Evolutionary conservation across 2,888 invertebrate species (phyloP), one percentile per base, ranked within the genome.

Genomic region (Tineola bisselliella): DNA sequence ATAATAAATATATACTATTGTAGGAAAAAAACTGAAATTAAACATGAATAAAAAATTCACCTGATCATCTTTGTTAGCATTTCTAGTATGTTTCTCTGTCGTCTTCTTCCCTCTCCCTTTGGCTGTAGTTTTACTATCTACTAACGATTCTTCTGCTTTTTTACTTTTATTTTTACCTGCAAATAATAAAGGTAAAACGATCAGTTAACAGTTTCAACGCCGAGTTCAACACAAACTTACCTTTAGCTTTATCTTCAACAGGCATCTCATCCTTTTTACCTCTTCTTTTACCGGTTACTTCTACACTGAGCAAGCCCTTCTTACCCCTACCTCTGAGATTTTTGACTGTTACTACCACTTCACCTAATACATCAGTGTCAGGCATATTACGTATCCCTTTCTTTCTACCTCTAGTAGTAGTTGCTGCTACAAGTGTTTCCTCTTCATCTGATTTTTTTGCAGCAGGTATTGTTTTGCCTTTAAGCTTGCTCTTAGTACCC

Each of bases 141-240:
- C 52, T 8, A 8, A 10, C 18, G 13, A 4, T 17, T 25, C 25
- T 6, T 54, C 54, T 10, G 54, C 19, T 25, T 33, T 61, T 66
- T 70, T 0, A 71, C 68, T 0, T 68, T 63, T 25, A 5, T 5
- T 31, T 31, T 31, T 38, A 38, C 38, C 19, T 57, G 38, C 38
- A 38, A 38, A 38, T 10, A 38, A 38, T n/a, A n/a, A n/a, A n/a
- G n/a, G n/a, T n/a, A n/a, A n/a, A n/a, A n/a, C n/a, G n/a, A n/a
- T n/a, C n/a, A n/a, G n/a, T n/a, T n/a, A n/a, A n/a, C n/a, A n/a
- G n/a, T n/a, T n/a, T n/a, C n/a, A n/a, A n/a, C n/a, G n/a, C n/a
- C n/a, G n/a, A n/a, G n/a, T n/a, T n/a, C n/a, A n/a, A n/a, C n/a
- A n/a, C n/a, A n/a, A n/a, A n/a, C n/a, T 25, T 25, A 25, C 25